Conservation (phyloP, 2,888 invertebrate species). For the Drosophila nigricruria region DNA sequence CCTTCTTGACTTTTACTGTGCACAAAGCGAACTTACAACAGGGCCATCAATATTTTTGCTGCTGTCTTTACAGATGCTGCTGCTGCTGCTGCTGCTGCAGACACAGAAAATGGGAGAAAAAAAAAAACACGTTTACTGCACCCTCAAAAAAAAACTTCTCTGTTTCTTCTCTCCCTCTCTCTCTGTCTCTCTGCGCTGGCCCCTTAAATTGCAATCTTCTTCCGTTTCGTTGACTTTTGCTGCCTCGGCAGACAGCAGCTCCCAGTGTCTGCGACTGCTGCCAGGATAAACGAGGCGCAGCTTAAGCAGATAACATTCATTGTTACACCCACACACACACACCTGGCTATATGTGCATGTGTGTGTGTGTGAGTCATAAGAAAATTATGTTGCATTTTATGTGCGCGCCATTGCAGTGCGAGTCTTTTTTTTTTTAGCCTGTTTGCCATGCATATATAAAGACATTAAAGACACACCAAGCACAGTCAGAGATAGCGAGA, state of each 20-base stretch:
- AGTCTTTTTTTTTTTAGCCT: slow-evolving; percentile 59
- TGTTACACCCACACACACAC: slow-evolving; percentile 44
- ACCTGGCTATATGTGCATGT: not conserved
- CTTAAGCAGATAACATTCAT: slow-evolving; percentile 81
- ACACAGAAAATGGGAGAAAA: slow-evolving; percentile 19
- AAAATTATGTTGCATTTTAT: slow-evolving; percentile 82
- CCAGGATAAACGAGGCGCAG: slow-evolving; percentile 75
- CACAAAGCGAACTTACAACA: slow-evolving; percentile 56
- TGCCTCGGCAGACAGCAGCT: slow-evolving; percentile 60
- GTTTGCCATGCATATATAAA: slow-evolving; percentile 57
- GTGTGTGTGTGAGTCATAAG: slow-evolving; percentile 73
- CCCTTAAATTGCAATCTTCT: slow-evolving; percentile 79
- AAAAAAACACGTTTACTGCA: slow-evolving; percentile 68
- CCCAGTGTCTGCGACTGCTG: slow-evolving; percentile 18
- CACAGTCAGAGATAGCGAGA: not conserved
- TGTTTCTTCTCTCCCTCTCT: not conserved
- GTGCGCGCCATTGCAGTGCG: slow-evolving; percentile 61
- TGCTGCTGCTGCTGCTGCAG: slow-evolving; percentile 31
- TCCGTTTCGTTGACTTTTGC: slow-evolving; percentile 80
- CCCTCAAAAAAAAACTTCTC: slow-evolving; percentile 27
- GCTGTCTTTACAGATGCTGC: slow-evolving; percentile 16
- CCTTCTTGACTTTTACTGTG: slow-evolving; percentile 58
- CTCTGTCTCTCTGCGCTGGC: slow-evolving; percentile 7
- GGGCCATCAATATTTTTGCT: slow-evolving; percentile 72
- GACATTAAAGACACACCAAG: slow-evolving; percentile 62